A percentile compares a stretch with the other conserved stretches of the same genome.
phyloP scores from a whole-genome alignment of 2,797 vertebrate species.

The Anguilla megastoma region DNA sequence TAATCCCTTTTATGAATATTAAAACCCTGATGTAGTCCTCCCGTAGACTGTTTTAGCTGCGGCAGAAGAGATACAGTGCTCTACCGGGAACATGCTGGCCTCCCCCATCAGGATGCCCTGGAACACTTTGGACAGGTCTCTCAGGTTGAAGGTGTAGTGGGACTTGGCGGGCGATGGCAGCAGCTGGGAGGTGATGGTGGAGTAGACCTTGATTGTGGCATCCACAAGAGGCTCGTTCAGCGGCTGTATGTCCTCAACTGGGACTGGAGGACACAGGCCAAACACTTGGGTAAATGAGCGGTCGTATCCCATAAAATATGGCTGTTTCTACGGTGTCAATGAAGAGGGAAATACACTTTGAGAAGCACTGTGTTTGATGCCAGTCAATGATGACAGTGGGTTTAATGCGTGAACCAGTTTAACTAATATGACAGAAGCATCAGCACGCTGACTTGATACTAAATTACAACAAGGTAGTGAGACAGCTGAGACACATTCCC shows the following conservation, averaged over 20 bases:
- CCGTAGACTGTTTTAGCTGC: not conserved
- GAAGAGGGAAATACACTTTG: not conserved
- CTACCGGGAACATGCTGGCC: conserved; percentile 73
- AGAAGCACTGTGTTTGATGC: not conserved
- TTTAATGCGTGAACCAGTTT: not conserved
- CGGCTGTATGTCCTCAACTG: conserved; percentile 64
- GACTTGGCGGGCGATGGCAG: conserved; percentile 93
- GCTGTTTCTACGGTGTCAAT: not conserved
- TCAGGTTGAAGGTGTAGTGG: conserved; percentile 92
- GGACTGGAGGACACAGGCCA: conserved; percentile 49
- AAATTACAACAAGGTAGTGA: not conserved
- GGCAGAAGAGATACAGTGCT: not conserved
- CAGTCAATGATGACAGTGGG: not conserved
- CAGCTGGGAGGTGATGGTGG: conserved; percentile 84
- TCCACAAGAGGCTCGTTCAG: conserved; percentile 77
- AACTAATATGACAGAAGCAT: not conserved
- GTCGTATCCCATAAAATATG: not conserved
- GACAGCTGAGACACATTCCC: not conserved
- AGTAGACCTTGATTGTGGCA: conserved; percentile 79
- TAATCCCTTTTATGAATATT: not conserved
- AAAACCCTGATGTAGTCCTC: not conserved
- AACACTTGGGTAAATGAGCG: not conserved
- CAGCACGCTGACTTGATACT: not conserved
- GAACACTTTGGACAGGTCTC: conserved; percentile 93
- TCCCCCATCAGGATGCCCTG: conserved; percentile 91